Evolutionary conservation across 2,888 invertebrate species (phyloP).

Genomic region (Zygaena filipendulae): DNA sequence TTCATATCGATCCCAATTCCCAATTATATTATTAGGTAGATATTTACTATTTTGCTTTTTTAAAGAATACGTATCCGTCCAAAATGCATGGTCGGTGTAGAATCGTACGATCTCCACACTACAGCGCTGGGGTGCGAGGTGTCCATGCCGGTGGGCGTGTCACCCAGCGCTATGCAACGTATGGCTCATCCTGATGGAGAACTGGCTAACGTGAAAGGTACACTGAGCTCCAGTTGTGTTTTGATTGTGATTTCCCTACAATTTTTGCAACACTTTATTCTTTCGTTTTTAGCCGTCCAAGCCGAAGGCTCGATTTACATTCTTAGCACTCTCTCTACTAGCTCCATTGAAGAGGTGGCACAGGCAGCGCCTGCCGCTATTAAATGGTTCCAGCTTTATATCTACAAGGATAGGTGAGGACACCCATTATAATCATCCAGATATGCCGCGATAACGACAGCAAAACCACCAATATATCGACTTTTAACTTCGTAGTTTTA

Average conservation of each 20-base stretch:
- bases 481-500: too few species aligned
- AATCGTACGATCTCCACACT: slow-evolving; percentile 70
- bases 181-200: slow-evolving; percentile 94
- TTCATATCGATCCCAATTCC: too few species aligned
- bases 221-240: too few species aligned
- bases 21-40: too few species aligned
- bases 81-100: slow-evolving; percentile 79
- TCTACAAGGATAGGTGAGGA: slow-evolving; percentile 81
- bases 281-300: slow-evolving; percentile 73
- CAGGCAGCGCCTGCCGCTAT: slow-evolving; percentile 75
- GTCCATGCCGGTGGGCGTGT: slow-evolving; percentile 81
- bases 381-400: slow-evolving; percentile 92
- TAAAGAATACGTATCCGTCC: slow-evolving; percentile 81
- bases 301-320: slow-evolving; percentile 78
- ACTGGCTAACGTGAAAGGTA: slow-evolving; percentile 82
- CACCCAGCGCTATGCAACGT: slow-evolving; percentile 91
- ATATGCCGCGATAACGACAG: too few species aligned
- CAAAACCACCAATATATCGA: too few species aligned
- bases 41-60: too few species aligned
- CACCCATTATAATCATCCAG: too few species aligned
- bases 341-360: slow-evolving; percentile 87
- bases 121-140: slow-evolving; percentile 73
- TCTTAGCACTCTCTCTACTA: slow-evolving; percentile 85
- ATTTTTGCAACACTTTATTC: too few species aligned
- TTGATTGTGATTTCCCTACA: too few species aligned